Evolutionary conservation across 92 coral and sea anemone species (phyloP).

Genomic region (Heteractis magnifica): DNA sequence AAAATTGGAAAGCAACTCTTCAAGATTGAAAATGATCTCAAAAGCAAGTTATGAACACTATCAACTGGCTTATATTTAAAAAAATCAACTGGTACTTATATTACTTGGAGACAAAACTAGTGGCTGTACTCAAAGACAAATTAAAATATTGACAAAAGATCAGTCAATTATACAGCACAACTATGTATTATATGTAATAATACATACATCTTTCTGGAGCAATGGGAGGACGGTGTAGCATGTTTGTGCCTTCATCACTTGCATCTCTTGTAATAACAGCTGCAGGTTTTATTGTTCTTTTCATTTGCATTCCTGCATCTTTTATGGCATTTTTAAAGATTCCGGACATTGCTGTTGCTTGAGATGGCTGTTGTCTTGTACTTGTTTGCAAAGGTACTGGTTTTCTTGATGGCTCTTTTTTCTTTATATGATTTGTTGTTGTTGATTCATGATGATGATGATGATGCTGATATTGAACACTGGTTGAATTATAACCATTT

Average conservation of each 20-base stretch:
- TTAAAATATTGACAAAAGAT: background rate
- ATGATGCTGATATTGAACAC: background rate
- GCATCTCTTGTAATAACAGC: constrained; percentile 69
- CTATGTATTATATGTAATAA: background rate
- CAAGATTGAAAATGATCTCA: too few relatives aligned
- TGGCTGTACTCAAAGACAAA: too few relatives aligned
- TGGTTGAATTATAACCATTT: background rate
- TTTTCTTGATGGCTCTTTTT: constrained; percentile 1
- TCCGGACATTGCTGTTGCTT: background rate
- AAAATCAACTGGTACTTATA: too few relatives aligned
- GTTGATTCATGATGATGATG: background rate
- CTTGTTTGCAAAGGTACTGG: constrained; percentile 2
- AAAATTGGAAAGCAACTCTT: too few relatives aligned
- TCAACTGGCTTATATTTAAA: too few relatives aligned
- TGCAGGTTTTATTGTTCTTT: constrained; percentile 27
- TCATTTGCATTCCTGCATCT: constrained; percentile 60
- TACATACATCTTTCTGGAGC: constrained; percentile 68
- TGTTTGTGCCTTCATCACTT: constrained; percentile 81
- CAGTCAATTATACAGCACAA: background rate
- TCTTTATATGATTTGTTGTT: background rate
- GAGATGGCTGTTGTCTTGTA: background rate
- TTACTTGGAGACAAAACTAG: too few relatives aligned
- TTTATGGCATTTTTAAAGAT: constrained; percentile 49
- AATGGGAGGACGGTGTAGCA: constrained; percentile 68
- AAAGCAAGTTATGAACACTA: too few relatives aligned